A percentile compares a stretch with the other conserved stretches of the same genome.
Evolutionary conservation across 2,113 vertebrate species (phyloP).

Genomic region (Helogale parvula): DNA sequence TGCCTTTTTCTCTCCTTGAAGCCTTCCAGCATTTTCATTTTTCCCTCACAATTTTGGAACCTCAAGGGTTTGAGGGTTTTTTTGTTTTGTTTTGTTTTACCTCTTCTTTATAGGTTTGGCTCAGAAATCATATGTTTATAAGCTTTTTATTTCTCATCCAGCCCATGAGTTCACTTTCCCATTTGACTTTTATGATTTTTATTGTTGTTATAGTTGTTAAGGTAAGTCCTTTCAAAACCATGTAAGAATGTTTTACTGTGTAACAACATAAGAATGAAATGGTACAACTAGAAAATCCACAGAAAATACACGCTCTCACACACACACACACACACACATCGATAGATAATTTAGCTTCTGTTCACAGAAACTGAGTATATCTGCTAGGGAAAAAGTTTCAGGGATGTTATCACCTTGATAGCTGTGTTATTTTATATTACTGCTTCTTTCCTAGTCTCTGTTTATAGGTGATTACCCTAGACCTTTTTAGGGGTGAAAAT

Average conservation of each 20-base stretch:
- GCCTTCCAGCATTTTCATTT: neutral
- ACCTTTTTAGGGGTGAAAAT: neutral
- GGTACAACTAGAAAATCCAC: slow-evolving; percentile 23
- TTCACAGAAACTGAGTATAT: neutral
- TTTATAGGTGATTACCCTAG: neutral
- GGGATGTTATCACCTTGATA: neutral
- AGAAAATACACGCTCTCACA: neutral
- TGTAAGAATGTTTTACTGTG: slow-evolving; percentile 44
- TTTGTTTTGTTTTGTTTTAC: neutral
- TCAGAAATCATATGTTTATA: slow-evolving; percentile 22
- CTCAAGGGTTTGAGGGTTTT: neutral
- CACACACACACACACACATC: too few species aligned
- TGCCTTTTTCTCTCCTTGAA: neutral
- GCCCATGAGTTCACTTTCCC: slow-evolving; percentile 21
- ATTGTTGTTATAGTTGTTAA: slow-evolving; percentile 69
- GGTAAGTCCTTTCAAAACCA: slow-evolving; percentile 18
- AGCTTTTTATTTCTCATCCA: slow-evolving; percentile 26
- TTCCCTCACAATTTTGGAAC: neutral
- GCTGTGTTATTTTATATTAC: neutral
- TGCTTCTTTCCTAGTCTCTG: neutral
- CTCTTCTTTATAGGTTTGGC: slow-evolving; percentile 8
- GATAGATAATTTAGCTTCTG: neutral
- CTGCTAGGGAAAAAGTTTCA: neutral
- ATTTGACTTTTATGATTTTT: slow-evolving; percentile 65
- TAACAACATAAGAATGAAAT: neutral